Evolutionary conservation across 92 coral and sea anemone genomes (phyloP).

Genomic region (Epizoanthus illoricatus): DNA sequence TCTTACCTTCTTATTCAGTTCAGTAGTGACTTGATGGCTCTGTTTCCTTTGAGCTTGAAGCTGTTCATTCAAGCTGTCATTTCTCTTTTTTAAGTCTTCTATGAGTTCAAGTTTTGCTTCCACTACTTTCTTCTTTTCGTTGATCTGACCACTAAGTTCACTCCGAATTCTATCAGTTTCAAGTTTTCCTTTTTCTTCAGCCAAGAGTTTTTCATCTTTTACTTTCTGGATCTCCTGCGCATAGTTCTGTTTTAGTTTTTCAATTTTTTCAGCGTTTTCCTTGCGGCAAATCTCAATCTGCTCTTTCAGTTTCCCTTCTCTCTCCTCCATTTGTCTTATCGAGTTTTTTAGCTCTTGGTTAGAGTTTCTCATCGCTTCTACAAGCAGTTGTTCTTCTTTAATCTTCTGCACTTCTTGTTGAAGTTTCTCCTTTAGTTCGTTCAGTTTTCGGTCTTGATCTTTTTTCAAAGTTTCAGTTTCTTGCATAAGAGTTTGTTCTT

Average conservation of each 20-base stretch:
- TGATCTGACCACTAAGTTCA: conserved; percentile 49
- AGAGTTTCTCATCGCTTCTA: conserved; percentile 68
- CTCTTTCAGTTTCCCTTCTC: conserved; percentile 47
- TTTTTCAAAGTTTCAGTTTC: conserved; percentile 51
- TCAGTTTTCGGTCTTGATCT: conserved; percentile 49
- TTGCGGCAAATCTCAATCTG: conserved; percentile 43
- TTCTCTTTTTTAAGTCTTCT: conserved; percentile 44
- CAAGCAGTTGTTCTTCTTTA: conserved; percentile 65
- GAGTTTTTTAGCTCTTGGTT: conserved; percentile 44
- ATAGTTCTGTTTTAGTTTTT: conserved; percentile 45
- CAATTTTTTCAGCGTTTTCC: conserved; percentile 42
- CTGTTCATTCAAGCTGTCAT: conserved; percentile 43
- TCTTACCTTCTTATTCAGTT: conserved; percentile 60
- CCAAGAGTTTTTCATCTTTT: conserved; percentile 61
- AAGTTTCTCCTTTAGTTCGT: conserved; percentile 60
- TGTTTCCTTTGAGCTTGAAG: conserved; percentile 51
- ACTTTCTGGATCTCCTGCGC: conserved; percentile 47
- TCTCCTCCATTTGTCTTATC: conserved; percentile 44
- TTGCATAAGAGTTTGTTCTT: conserved; percentile 52
- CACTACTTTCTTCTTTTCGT: conserved; percentile 58
- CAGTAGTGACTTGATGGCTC: conserved; percentile 47
- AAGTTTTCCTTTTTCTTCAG: conserved; percentile 58
- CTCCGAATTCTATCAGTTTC: conserved; percentile 48
- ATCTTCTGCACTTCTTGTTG: conserved; percentile 57
- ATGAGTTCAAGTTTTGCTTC: conserved; percentile 56